A percentile compares a stretch with the other conserved stretches of the same genome.
Evolutionary conservation across 2,888 invertebrate genomes (phyloP).

Genomic region (Bellardia pandia): DNA sequence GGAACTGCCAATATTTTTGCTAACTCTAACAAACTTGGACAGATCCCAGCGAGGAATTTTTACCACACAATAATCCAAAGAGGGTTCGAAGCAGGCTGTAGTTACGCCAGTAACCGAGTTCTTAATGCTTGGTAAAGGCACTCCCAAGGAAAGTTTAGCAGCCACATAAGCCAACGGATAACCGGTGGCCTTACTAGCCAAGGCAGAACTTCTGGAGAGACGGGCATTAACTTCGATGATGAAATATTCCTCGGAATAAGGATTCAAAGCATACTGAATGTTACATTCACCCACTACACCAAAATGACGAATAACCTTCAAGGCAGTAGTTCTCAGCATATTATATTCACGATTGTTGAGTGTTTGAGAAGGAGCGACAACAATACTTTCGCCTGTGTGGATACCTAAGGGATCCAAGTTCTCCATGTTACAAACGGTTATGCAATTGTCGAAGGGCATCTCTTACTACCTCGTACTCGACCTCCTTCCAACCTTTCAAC

Average conservation of each 20-base stretch:
- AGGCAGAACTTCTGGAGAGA: slow-evolving; percentile 97
- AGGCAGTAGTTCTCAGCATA: slow-evolving; percentile 95
- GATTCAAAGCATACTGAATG: slow-evolving; percentile 99
- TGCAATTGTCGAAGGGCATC: slow-evolving; percentile 99
- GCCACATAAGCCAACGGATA: slow-evolving; percentile 99
- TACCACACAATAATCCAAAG: slow-evolving; percentile 99
- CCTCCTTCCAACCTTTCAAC: slow-evolving; percentile 99
- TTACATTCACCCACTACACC: slow-evolving; percentile 99
- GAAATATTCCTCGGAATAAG: slow-evolving; percentile 94
- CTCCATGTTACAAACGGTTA: slow-evolving; percentile 99
- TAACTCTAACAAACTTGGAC: slow-evolving; percentile 96
- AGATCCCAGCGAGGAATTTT: slow-evolving; percentile 99
- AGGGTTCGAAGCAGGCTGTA: slow-evolving; percentile 99
- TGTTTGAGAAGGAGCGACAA: slow-evolving; percentile 99
- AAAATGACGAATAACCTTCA: slow-evolving; percentile 97
- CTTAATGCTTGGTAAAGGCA: slow-evolving; percentile 92
- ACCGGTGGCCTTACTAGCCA: slow-evolving; percentile 99
- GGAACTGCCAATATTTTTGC: slow-evolving; percentile 98
- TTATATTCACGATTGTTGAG: slow-evolving; percentile 98
- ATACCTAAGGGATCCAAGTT: slow-evolving; percentile 99
- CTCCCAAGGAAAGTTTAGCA: slow-evolving; percentile 96
- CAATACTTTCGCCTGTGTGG: slow-evolving; percentile 99
- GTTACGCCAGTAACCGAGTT: slow-evolving; percentile 97
- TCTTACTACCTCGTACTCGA: slow-evolving; percentile 99
- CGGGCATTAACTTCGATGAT: slow-evolving; percentile 99